A percentile compares a stretch with the other conserved stretches of the same genome.
phyloP scores from a whole-genome alignment of 2,888 invertebrate species.

The Drosophila picticornis region DNA sequence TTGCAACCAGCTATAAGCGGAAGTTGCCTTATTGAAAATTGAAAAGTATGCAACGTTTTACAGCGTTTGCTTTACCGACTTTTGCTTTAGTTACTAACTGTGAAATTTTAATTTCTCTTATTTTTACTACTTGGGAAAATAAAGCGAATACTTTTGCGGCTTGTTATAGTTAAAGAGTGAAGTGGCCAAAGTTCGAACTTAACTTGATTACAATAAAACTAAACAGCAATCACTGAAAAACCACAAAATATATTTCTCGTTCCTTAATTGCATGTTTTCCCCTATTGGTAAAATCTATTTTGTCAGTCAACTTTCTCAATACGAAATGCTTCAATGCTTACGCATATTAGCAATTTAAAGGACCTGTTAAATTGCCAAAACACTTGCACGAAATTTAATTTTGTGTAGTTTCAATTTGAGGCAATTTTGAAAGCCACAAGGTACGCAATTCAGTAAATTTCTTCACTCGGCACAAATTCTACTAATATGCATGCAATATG shows the following conservation, averaged over 20 bases:
- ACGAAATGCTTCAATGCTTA: background rate
- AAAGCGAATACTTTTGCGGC: too few species aligned
- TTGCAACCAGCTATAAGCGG: background rate
- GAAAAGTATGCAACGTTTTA: slow-evolving; percentile 27
- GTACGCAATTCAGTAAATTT: background rate
- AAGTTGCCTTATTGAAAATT: background rate
- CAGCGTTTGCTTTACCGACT: background rate
- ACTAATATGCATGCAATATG: background rate
- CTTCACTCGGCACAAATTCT: background rate
- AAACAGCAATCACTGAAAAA: background rate
- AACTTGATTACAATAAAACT: background rate
- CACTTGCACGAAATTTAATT: slow-evolving; percentile 1
- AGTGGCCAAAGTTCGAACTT: background rate
- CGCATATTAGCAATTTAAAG: background rate
- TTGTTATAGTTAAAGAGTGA: background rate
- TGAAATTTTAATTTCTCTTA: background rate
- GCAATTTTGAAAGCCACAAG: background rate
- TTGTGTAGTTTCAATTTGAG: background rate
- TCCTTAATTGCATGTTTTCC: background rate
- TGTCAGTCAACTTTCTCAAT: background rate
- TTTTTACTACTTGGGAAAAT: background rate
- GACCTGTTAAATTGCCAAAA: background rate
- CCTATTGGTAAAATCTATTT: background rate
- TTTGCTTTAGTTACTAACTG: background rate
- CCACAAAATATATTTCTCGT: background rate